phyloP scores from a whole-genome alignment of 2,113 vertebrate genomes.

The Oreocharis arfaki region DNA sequence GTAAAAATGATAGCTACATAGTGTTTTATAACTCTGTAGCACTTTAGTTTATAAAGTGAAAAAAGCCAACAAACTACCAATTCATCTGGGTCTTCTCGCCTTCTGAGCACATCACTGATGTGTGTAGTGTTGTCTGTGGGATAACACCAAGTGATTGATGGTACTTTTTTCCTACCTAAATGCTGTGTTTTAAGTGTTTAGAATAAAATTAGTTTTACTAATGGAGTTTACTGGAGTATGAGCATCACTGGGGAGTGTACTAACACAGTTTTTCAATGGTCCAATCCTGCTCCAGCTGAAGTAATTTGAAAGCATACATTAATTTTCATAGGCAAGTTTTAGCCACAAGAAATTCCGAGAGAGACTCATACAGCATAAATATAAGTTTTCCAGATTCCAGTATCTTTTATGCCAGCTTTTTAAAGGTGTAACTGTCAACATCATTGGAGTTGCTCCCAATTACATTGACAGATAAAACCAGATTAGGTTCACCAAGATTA shows the following conservation, averaged over 20 bases:
- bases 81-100: not conserved
- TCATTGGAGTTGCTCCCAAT: not conserved
- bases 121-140: not conserved
- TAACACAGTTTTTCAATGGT: not conserved
- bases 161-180: not conserved
- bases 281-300: not conserved
- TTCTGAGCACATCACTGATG: slow-evolving; percentile 14
- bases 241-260: not conserved
- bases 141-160: slow-evolving; percentile 30
- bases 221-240: slow-evolving; percentile 4
- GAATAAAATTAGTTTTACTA: slow-evolving; percentile 28
- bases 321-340: not conserved
- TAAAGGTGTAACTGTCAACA: not conserved
- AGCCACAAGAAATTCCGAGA: not conserved
- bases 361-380: not conserved
- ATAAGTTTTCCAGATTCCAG: not conserved
- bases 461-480: not conserved
- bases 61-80: not conserved
- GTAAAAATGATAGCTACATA: not conserved
- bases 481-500: not conserved
- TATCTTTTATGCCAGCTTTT: not conserved
- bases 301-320: not conserved
- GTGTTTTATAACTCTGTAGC: not conserved
- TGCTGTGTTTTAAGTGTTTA: not conserved
- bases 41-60: not conserved